Percentiles rank a stretch among this genome's conserved stretches.
phyloP scores from a whole-genome alignment of 2,888 invertebrate genomes.

The Mechanitis messenoides region DNA sequence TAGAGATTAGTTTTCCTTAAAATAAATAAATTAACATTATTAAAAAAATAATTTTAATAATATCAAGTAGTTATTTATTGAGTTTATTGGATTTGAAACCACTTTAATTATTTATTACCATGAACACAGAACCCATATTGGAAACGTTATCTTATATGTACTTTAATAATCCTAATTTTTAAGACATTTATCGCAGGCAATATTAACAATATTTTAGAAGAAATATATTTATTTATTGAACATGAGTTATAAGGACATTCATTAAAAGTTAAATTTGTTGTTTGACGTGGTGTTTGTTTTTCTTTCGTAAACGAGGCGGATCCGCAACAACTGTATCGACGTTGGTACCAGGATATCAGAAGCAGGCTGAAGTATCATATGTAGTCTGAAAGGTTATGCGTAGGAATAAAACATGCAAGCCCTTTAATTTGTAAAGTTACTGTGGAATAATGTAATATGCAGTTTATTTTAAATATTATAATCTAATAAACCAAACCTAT shows the following conservation, averaged over 20 bases:
- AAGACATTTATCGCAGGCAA: too few species aligned
- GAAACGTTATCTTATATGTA: too few species aligned
- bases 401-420: slow-evolving; percentile 21
- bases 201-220: too few species aligned
- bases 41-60: neutral
- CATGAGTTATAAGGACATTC: neutral
- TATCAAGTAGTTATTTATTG: neutral
- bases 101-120: too few species aligned
- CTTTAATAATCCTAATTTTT: too few species aligned
- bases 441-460: too few species aligned
- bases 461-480: too few species aligned
- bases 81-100: too few species aligned
- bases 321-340: slow-evolving; percentile 20
- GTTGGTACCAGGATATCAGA: slow-evolving; percentile 20
- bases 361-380: slow-evolving; percentile 5
- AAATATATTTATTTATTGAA: too few species aligned
- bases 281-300: neutral
- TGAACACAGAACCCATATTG: too few species aligned
- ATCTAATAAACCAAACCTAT: too few species aligned
- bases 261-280: neutral
- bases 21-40: neutral
- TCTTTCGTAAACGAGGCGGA: slow-evolving; percentile 14
- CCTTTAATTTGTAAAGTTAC: neutral
- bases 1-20: neutral
- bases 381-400: slow-evolving; percentile 30